Conservation (phyloP, 2,797 vertebrate genomes). For the Rhincodon typus region DNA sequence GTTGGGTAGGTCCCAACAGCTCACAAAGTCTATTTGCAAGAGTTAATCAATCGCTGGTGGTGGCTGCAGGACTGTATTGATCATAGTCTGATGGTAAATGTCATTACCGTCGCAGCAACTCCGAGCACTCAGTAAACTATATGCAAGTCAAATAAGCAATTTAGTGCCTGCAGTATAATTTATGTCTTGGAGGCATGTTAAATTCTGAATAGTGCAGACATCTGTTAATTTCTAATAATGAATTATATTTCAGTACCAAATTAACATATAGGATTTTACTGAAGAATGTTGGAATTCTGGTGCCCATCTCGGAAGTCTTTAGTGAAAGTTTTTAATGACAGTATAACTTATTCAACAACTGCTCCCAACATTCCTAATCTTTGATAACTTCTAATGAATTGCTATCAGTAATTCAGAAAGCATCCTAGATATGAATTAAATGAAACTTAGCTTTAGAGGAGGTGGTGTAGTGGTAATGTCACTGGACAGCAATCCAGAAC, state of each 20-base stretch:
- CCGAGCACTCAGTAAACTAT: not conserved
- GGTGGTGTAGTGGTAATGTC: too few species aligned
- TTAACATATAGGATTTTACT: not conserved
- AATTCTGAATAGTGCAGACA: not conserved
- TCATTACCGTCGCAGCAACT: not conserved
- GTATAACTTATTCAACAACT: not conserved
- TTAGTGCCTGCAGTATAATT: not conserved
- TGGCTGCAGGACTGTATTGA: not conserved
- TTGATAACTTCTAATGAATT: not conserved
- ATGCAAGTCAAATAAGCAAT: not conserved
- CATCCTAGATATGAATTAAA: not conserved
- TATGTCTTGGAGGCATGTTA: not conserved
- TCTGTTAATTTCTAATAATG: not conserved
- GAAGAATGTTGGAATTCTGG: not conserved
- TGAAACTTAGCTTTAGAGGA: too few species aligned
- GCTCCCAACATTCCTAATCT: not conserved
- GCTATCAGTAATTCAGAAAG: not conserved
- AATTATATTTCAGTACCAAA: not conserved
- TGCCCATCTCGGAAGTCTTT: not conserved
- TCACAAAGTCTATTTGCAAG: not conserved
- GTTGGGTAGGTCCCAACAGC: not conserved
- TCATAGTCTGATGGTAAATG: not conserved
- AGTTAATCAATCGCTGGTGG: not conserved
- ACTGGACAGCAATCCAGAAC: too few species aligned
- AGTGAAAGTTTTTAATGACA: not conserved